These are phyloP conservation scores for Chionodraco myersi DNA, from an alignment of 2,113 vertebrate species.

Conservation along the genomic window DNA sequence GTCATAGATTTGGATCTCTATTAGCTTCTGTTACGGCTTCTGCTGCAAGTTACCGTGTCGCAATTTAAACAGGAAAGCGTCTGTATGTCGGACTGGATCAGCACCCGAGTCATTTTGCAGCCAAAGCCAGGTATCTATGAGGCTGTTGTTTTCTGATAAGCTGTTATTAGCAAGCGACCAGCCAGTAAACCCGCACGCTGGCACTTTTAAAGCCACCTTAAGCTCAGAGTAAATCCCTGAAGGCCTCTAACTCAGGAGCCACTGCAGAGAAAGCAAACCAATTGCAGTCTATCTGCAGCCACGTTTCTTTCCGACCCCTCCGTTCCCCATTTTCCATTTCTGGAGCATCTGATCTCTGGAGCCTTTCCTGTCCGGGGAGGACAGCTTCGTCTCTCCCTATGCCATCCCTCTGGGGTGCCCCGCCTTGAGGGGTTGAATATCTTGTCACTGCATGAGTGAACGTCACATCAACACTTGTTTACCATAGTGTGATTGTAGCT, in stretches of 20 bases:
- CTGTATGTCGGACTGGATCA: slow-evolving; percentile 24
- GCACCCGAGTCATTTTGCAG: not conserved
- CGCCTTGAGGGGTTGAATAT: slow-evolving; percentile 32
- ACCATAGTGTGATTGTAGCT: slow-evolving; percentile 2
- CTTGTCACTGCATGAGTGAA: slow-evolving; percentile 46
- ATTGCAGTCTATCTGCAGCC: slow-evolving; percentile 26
- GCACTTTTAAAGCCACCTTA: slow-evolving; percentile 57
- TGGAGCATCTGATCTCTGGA: slow-evolving; percentile 7
- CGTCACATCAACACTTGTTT: slow-evolving; percentile 36
- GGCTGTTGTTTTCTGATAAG: slow-evolving; percentile 40
- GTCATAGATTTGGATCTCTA: slow-evolving; percentile 16
- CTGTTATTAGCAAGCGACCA: slow-evolving; percentile 33
- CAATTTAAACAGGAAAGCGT: not conserved
- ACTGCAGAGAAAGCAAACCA: slow-evolving; percentile 38
- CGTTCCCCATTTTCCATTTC: slow-evolving; percentile 8
- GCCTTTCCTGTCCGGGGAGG: slow-evolving; percentile 6
- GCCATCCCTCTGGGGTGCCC: slow-evolving; percentile 1
- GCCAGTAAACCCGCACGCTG: slow-evolving; percentile 10
- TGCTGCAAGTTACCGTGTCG: not conserved
- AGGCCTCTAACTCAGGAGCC: slow-evolving; percentile 30
- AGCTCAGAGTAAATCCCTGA: slow-evolving; percentile 60
- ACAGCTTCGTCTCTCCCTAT: not conserved
- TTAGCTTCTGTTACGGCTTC: slow-evolving; percentile 2
- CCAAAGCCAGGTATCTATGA: not conserved
- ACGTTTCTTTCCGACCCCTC: slow-evolving; percentile 2